Evolutionary conservation across 64 coral and sea anemone genomes (phyloP), one percentile per base, ranked within the genome.

Genomic region (Exaiptasia diaphana): DNA sequence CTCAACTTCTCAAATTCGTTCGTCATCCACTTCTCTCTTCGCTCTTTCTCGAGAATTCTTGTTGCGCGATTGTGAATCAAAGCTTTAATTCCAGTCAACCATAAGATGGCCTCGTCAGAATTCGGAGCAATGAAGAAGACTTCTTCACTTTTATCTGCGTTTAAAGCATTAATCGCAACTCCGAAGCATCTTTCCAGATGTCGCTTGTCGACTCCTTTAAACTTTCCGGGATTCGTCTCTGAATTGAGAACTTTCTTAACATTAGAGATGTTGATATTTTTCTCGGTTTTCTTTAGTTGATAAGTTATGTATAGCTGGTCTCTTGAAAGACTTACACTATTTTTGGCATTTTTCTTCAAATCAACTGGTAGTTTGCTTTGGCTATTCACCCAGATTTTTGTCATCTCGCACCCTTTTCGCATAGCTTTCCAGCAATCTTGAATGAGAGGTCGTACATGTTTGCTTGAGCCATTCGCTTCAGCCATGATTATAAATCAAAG

Each of bases 21-120:
- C 41, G 22, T 70, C 5, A 87, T 42, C 84, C 84, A 87, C 14
- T 4, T 17, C 41, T 77, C 24, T 53, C 74, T 52, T 23, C 84
- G 30, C 25, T 65, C 65, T 78, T 78, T 61, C 18, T 32, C 62
- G 67, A 20, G 21, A 41, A 38, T 70, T 36, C 25, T 13, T 17
- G 14, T 67, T 24, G 64, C 36, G 4, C 44, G 36, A 37, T 79
- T 87, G 6, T 78, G 30, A 50, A 87, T 45, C 45, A 87, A 34
- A 10, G 26, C 21, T 14, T 87, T 24, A 25, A 79, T 38, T 41
- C 84, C 84, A 12, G 26, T 64, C 12, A 45, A 48, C 84, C 74
- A 87, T 52, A 48, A 87, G 20, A 50, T 78, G 20, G 84, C 84
- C 8, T 65, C 61, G 33, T 65, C 61, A 35, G 38, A 35, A 4